Evolutionary conservation across 2,113 vertebrate species (phyloP).

Genomic region (Epinephelus cyanopodus): DNA sequence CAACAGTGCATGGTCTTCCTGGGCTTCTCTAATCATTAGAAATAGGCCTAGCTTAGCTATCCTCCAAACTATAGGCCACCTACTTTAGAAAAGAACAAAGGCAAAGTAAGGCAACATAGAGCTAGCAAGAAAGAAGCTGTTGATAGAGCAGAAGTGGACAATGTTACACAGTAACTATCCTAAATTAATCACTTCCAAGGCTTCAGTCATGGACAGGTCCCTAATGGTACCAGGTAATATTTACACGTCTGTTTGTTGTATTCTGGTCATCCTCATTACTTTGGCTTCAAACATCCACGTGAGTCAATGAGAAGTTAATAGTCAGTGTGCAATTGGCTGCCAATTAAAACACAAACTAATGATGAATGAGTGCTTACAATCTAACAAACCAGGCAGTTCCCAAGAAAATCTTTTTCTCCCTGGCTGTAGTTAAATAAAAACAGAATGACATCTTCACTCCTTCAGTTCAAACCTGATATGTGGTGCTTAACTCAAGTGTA

Average conservation of each 20-base stretch:
- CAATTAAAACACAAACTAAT: slow-evolving; percentile 65
- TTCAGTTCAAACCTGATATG: slow-evolving; percentile 50
- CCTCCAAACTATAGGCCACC: slow-evolving; percentile 70
- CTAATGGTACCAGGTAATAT: slow-evolving; percentile 51
- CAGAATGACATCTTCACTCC: slow-evolving; percentile 29
- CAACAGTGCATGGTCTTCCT: slow-evolving; percentile 80
- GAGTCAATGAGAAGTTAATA: slow-evolving; percentile 41
- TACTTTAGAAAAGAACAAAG: slow-evolving; percentile 70
- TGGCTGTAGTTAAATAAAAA: slow-evolving; percentile 39
- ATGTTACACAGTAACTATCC: slow-evolving; percentile 85
- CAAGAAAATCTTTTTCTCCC: background rate
- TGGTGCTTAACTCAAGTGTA: slow-evolving; percentile 21
- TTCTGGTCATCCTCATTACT: slow-evolving; percentile 50
- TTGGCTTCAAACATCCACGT: slow-evolving; percentile 61
- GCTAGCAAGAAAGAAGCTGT: slow-evolving; percentile 80
- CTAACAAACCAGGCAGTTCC: slow-evolving; percentile 18
- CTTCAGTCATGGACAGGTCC: slow-evolving; percentile 62
- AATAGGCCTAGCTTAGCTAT: slow-evolving; percentile 58
- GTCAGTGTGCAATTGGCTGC: slow-evolving; percentile 60
- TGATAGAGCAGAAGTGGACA: slow-evolving; percentile 74
- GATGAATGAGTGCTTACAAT: slow-evolving; percentile 38
- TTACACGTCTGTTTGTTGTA: slow-evolving; percentile 33
- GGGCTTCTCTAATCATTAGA: slow-evolving; percentile 61
- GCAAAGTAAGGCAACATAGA: slow-evolving; percentile 81
- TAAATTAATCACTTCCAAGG: slow-evolving; percentile 73